Evolutionary conservation across 2,797 vertebrate species (phyloP).

Genomic region (Lerista edwardsae): DNA sequence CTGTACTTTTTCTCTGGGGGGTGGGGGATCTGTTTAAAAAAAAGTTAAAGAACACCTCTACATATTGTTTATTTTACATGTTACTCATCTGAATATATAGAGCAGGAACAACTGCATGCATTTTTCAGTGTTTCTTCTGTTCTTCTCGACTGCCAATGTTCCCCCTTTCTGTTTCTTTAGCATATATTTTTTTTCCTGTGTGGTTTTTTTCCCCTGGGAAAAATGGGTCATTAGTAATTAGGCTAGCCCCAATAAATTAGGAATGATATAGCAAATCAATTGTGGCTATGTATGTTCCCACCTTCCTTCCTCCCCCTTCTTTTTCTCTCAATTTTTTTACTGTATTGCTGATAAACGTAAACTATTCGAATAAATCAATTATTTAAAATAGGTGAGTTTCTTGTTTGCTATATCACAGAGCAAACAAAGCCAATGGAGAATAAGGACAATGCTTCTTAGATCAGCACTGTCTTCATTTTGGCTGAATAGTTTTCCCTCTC

Average conservation of each 20-base stretch:
- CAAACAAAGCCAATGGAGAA: not conserved
- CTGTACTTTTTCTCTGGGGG: too few relatives aligned
- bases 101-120: not conserved
- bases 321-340: too few relatives aligned
- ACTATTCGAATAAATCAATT: too few relatives aligned
- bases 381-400: too few relatives aligned
- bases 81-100: not conserved
- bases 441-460: not conserved
- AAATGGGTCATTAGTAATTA: too few relatives aligned
- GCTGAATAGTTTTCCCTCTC: not conserved
- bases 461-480: not conserved
- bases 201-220: not conserved
- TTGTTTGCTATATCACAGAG: not conserved
- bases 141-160: not conserved
- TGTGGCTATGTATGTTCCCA: too few relatives aligned
- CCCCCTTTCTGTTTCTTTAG: not conserved
- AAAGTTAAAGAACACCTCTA: too few relatives aligned
- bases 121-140: not conserved
- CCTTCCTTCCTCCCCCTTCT: too few relatives aligned
- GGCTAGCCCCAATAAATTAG: not conserved
- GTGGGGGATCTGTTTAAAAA: too few relatives aligned
- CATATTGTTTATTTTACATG: not conserved
- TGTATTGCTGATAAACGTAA: too few relatives aligned
- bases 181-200: not conserved
- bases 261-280: not conserved